Percentiles rank a stretch among this genome's conserved stretches.
Evolutionary conservation across 2,113 vertebrate genomes (phyloP).

Genomic region (Potamarius usumacintae): DNA sequence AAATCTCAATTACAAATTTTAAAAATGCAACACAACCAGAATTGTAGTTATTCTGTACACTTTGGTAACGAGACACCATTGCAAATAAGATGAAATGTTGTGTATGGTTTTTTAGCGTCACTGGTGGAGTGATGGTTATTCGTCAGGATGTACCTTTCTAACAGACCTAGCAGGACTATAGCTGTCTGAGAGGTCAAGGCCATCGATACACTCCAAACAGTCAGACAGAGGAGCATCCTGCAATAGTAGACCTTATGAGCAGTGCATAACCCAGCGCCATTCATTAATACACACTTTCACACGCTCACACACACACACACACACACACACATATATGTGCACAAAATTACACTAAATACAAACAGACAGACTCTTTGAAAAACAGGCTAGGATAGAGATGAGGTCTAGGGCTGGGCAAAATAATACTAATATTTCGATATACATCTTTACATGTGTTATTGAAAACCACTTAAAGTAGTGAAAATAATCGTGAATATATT

Average conservation of each 20-base stretch:
- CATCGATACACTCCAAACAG: slow-evolving; percentile 99
- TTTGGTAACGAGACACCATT: background rate
- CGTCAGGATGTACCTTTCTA: slow-evolving; percentile 95
- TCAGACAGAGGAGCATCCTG: slow-evolving; percentile 99
- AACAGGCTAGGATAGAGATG: background rate
- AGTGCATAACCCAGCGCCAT: slow-evolving; percentile 76
- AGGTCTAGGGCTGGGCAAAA: background rate
- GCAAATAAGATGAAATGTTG: slow-evolving; percentile 11
- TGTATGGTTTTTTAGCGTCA: slow-evolving; percentile 41
- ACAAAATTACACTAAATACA: background rate
- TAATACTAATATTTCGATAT: background rate
- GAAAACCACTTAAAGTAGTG: background rate
- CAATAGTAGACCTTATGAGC: slow-evolving; percentile 91
- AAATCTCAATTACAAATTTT: background rate
- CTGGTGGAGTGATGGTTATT: slow-evolving; percentile 13
- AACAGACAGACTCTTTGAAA: slow-evolving; percentile 21
- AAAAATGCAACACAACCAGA: background rate
- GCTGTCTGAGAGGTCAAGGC: slow-evolving; percentile 93
- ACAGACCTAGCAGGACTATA: slow-evolving; percentile 95
- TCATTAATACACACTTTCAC: slow-evolving; percentile 28
- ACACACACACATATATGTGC: slow-evolving; percentile 44
- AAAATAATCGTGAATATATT: background rate
- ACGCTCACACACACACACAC: slow-evolving; percentile 65
- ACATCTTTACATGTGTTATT: background rate
- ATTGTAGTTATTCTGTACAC: background rate